phyloP scores from a whole-genome alignment of 2,113 vertebrate species.

The Excalfactoria chinensis region DNA sequence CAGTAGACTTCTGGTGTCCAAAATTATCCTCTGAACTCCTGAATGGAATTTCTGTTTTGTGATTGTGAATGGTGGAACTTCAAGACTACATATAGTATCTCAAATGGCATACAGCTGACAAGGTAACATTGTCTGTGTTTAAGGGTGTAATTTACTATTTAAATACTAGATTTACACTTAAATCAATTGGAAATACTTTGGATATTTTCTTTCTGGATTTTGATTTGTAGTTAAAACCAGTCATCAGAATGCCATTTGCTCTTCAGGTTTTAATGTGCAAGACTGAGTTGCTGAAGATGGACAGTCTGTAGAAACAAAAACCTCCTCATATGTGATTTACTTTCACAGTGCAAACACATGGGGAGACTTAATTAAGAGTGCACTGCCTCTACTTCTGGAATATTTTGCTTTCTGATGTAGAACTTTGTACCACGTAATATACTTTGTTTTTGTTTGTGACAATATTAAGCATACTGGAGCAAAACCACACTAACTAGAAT shows the following conservation, averaged over 20 bases:
- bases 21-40: neutral
- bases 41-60: neutral
- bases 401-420: neutral
- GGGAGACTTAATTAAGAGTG: neutral
- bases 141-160: neutral
- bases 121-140: neutral
- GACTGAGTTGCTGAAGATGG: neutral
- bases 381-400: neutral
- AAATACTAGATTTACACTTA: neutral
- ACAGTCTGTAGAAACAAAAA: neutral
- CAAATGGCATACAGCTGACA: neutral
- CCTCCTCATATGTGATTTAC: neutral
- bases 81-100: neutral
- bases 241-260: neutral
- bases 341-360: neutral
- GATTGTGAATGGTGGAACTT: neutral
- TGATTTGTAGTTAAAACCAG: neutral
- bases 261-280: neutral
- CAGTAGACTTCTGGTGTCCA: fast-evolving
- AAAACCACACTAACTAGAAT: neutral
- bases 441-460: neutral
- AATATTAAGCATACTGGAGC: neutral
- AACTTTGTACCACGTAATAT: neutral
- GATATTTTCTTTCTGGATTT: neutral
- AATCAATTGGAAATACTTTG: neutral